These are phyloP conservation scores for Coelogynopora nodosa DNA, from an alignment of 2,888 invertebrate species.

Conservation along the genomic window DNA sequence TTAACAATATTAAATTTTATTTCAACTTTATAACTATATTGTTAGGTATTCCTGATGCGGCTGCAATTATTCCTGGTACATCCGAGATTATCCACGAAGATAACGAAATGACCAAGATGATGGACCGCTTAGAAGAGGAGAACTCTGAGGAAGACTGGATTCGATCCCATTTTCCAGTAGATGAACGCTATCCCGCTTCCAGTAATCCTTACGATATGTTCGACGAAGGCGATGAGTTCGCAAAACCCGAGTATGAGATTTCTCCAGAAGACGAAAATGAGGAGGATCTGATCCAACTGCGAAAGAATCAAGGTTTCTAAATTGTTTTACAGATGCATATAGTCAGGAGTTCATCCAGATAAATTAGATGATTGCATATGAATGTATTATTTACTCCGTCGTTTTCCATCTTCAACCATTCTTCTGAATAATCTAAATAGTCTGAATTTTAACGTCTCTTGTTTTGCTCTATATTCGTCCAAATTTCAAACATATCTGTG, in stretches of 20 bases:
- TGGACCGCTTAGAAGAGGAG: conserved; percentile 11
- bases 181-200: not conserved
- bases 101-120: conserved; percentile 10
- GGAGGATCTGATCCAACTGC: not conserved
- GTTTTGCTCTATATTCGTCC: not conserved
- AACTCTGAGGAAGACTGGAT: not conserved
- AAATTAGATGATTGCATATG: not conserved
- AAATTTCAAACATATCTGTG: not conserved
- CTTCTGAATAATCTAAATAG: not conserved
- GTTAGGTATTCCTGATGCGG: not conserved
- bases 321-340: too few relatives aligned
- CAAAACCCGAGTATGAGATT: not conserved
- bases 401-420: not conserved
- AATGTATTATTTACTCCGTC: not conserved
- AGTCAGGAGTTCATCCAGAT: not conserved
- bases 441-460: too few relatives aligned
- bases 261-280: not conserved
- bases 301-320: not conserved
- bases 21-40: too few relatives aligned
- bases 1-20: too few relatives aligned
- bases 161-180: not conserved
- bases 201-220: not conserved
- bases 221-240: not conserved
- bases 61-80: conserved; percentile 26
- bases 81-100: conserved; percentile 1